Base-by-base conservation (phyloP, 2,888 invertebrate species). In the Stenolophus ochropezus region DNA sequence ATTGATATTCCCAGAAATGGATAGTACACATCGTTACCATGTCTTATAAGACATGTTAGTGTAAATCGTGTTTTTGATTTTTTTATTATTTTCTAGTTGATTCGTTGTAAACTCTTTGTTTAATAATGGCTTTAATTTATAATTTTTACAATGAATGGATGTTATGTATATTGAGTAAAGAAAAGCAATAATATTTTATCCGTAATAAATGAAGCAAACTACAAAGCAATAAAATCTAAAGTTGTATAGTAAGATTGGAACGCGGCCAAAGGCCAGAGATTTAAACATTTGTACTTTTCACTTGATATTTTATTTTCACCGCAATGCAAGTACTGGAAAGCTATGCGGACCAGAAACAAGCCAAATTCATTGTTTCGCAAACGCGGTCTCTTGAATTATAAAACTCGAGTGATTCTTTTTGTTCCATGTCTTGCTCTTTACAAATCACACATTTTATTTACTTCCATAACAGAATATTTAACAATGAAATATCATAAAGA, bases 241-340 rank as follows among this genome's bases (percentile, higher is more conserved):
- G 73, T 49, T 73, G 20, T 73, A 73, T 73, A 47, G 20, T 47
- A 73, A 21, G 20, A 73, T 47, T 73, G 73, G 73, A 47, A 21
- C 23, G 23, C 1, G 49, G 73, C 73, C 73, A 73, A 73, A 73
- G 49, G 49, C 73, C 73, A 49, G 47, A 73, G 73, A 73, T 73
- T 73, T 49, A 73, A 73, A 73, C 73, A 73, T 73, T 73, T 73
- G 49, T 49, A 73, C 47, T 73, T 73, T 73, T 73, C 73, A 49
- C 49, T 47, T 73, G 49, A 49, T 73, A 23, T 49, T 73, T 73
- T 49, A 73, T 73, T 73, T 73, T 49, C 73, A 47, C 73, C 11
- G 21, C 65, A 69, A 33, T 42, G 65, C 20, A 61, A 61, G 61
- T 27, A 23, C 61, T 61, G 61, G 6, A 61, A 25, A 69, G 27